Percentiles rank a stretch among this genome's conserved stretches.
These are phyloP conservation scores for Euglossa dilemma DNA, from an alignment of 1,140 invertebrate genomes.

Conservation along the genomic window DNA sequence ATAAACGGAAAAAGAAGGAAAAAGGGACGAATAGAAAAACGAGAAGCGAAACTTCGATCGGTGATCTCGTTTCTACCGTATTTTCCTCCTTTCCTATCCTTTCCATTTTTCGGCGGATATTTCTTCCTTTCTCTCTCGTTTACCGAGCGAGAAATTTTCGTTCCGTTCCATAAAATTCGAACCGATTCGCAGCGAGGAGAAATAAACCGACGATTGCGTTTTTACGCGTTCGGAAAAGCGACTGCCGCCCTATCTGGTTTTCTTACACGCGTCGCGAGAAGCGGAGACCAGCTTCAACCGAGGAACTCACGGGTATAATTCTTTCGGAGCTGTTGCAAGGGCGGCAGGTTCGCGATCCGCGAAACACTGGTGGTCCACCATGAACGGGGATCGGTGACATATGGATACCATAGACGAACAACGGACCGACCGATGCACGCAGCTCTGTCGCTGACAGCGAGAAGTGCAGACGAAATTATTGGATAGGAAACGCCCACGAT, in stretches of 20 bases:
- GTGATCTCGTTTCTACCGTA: not conserved
- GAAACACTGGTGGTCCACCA: slow-evolving; percentile 16
- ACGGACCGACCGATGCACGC: slow-evolving; percentile 41
- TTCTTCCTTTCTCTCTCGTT: not conserved
- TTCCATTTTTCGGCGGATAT: no score
- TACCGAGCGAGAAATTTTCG: not conserved
- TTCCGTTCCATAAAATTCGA: not conserved
- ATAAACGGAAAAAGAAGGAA: not conserved
- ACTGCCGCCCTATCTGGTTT: not conserved
- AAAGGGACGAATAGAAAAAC: no score
- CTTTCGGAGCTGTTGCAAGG: not conserved
- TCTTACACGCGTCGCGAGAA: not conserved
- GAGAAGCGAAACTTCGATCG: not conserved
- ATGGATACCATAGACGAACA: slow-evolving; percentile 52
- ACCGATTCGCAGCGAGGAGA: not conserved
- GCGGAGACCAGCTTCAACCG: not conserved
- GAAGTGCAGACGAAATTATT: slow-evolving; percentile 49
- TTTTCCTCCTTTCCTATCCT: rapidly evolving
- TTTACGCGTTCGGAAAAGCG: not conserved
- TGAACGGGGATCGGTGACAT: slow-evolving; percentile 43
- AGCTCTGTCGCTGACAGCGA: slow-evolving; percentile 32
- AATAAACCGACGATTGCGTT: not conserved
- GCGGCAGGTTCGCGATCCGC: not conserved
- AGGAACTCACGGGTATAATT: slow-evolving; percentile 6
- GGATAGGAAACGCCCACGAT: slow-evolving; percentile 40